Evolutionary conservation across 2,797 vertebrate genomes (phyloP).

Genomic region (Enteromius radiatus): DNA sequence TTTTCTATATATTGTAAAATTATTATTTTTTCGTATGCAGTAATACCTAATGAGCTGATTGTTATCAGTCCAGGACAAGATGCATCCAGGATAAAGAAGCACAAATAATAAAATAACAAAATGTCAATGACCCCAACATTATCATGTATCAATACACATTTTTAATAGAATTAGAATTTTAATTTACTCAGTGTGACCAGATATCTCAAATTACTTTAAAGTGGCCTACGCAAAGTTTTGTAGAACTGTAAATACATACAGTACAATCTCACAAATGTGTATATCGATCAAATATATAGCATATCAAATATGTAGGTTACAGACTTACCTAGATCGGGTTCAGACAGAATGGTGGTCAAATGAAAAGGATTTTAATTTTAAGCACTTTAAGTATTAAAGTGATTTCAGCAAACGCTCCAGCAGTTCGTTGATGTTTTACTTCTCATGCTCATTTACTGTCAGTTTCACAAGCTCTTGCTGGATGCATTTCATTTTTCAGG

Average conservation of each 20-base stretch:
- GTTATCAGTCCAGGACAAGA: background rate
- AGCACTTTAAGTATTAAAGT: background rate
- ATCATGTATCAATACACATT: constrained; percentile 11
- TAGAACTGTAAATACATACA: background rate
- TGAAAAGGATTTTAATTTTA: too few relatives aligned
- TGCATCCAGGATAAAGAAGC: background rate
- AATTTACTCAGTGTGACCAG: background rate
- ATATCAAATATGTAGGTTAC: background rate
- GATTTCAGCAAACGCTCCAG: background rate
- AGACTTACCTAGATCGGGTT: background rate
- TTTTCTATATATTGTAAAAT: too few relatives aligned
- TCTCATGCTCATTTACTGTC: background rate
- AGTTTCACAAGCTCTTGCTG: background rate
- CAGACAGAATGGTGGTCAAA: background rate
- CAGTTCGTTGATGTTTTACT: background rate
- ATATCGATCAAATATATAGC: too few relatives aligned
- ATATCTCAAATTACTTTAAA: background rate
- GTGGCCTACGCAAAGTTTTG: background rate
- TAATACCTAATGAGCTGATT: background rate
- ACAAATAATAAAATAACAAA: too few relatives aligned
- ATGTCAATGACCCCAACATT: background rate
- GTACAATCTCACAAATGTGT: background rate
- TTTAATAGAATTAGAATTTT: too few relatives aligned
- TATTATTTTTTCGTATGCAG: background rate
- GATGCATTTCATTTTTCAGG: constrained; percentile 2